phyloP scores from a whole-genome alignment of 2,888 invertebrate genomes.

The Thumatha senex region DNA sequence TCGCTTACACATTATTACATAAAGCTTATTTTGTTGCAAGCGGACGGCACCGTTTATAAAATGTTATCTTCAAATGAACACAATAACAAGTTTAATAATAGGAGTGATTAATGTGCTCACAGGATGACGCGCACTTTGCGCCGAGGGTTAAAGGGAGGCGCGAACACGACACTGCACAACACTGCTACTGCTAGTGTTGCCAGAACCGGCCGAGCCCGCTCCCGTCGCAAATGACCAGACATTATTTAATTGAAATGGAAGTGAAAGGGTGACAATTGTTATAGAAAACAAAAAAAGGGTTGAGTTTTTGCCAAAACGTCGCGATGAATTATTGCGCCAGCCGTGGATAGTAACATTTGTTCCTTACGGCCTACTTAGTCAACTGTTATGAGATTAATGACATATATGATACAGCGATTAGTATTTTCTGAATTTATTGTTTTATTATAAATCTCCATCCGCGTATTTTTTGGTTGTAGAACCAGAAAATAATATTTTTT shows the following conservation, averaged over 20 bases:
- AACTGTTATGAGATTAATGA: slow-evolving; percentile 19
- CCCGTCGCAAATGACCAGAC: slow-evolving; percentile 81
- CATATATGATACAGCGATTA: background rate
- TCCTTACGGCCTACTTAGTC: slow-evolving; percentile 51
- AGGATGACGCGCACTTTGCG: slow-evolving; percentile 80
- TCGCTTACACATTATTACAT: slow-evolving; percentile 79
- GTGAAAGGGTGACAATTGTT: slow-evolving; percentile 82
- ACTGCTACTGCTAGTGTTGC: slow-evolving; percentile 13
- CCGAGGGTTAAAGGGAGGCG: slow-evolving; percentile 65
- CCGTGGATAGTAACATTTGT: slow-evolving; percentile 80
- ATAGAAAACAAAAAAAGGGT: slow-evolving; percentile 81
- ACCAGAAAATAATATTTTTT: no score
- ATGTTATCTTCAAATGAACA: slow-evolving; percentile 81
- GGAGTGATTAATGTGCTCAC: slow-evolving; percentile 79
- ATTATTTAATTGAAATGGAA: slow-evolving; percentile 83
- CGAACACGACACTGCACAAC: slow-evolving; percentile 59
- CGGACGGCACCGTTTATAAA: slow-evolving; percentile 82
- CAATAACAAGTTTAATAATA: slow-evolving; percentile 82
- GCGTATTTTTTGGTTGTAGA: no score
- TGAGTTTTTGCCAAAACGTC: slow-evolving; percentile 67
- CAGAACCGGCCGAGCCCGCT: slow-evolving; percentile 26
- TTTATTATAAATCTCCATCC: no score
- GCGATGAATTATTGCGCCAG: slow-evolving; percentile 80
- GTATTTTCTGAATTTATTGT: background rate
- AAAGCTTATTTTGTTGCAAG: slow-evolving; percentile 76